Base-by-base conservation (phyloP, 2,113 vertebrate genomes). In the Pomatorhinus ruficollis region DNA sequence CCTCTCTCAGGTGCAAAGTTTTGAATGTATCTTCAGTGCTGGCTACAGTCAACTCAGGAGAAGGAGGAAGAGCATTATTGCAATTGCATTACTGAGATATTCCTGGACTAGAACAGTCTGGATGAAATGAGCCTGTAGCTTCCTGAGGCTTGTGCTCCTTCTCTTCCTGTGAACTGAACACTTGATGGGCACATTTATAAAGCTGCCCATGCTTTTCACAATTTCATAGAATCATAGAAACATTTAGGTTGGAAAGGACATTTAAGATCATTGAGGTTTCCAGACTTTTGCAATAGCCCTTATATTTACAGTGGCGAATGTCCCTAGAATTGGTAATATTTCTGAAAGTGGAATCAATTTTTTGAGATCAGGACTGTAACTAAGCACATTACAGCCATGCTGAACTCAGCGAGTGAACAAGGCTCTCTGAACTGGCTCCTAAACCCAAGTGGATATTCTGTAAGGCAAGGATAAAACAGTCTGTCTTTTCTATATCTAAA, bases 291-390 rank as follows among this genome's bases (percentile, higher is more conserved):
- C 63, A 83, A 49, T 40, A 88, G 79, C 65, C 25, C 47, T 66
- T 57, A 81, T 53, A 95, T 63, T 96, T 92, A 61, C 49, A 78
- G 88, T 61, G 37, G 28, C 53, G 63, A 96, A 87, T 69, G 35
- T 33, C 76, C 87, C 78, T 44, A 72, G 80, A 93, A 91, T 72
- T 20, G 5, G 87, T 80, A 89, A 91, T 89, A 96, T 96, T 96
- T 91, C 81, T 85, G 54, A 89, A 90, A 94, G 75, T 64, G 31
- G 82, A 88, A 94, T 96, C 90, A 88, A 88, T 93, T 97, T 95
- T 95, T 95, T 76, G 94, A 96, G 87, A 85, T 81, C 76, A 66
- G 47, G 27, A 80, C 85, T 95, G 93, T 93, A 95, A 96, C 85
- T 94, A 96, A 97, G 79, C 79, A 93, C 64, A 70, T 96, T 96